Base-by-base conservation (phyloP, 23 tunicate species). In the Trididemnum miniatum region DNA sequence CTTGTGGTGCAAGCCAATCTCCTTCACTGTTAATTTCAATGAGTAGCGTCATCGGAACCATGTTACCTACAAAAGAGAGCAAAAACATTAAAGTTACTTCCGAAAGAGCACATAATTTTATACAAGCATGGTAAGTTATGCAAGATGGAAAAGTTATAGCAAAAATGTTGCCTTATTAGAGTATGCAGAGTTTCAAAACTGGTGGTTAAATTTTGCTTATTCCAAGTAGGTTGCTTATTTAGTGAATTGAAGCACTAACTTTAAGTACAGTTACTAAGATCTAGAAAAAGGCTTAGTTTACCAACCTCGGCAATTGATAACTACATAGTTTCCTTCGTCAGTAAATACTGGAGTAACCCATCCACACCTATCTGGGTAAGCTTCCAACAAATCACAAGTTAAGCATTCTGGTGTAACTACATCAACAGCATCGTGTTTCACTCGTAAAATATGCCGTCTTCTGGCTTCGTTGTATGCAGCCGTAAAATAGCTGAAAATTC, bases 281-380 rank as follows among this genome's bases (percentile, higher is more conserved):
- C n/a, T n/a, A n/a, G n/a, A n/a, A n/a, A n/a, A n/a, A n/a, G n/a
- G n/a, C n/a, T n/a, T n/a, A n/a, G n/a, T n/a, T n/a, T n/a, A n/a
- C n/a, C n/a, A n/a, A n/a, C n/a, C 99, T 84, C 99, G 71, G 66
- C 99, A 96, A 65, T 91, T 91, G 39, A 85, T 76, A 12, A 96
- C 84, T 0, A 91, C 91, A 1, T 36, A 49, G 63, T 79, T 66
- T 4, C 76, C 77, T 28, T 91, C 88, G 69, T 31, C 32, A 59
- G 84, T 85, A 30, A 92, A 87, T 25, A 84, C 69, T 15, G 96
- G 84, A 25, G 84, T 49, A 1, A 96, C 64, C 90, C 91, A 88
- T 23, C 97, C 97, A 51, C 99, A 96, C 1, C 92, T 66, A 51
- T 79, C 76, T 12, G 65, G 76, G 35, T 87, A 85, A 3, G 59